Base-by-base conservation (phyloP, 1,140 invertebrate genomes). In the Cherax quadricarinatus region DNA sequence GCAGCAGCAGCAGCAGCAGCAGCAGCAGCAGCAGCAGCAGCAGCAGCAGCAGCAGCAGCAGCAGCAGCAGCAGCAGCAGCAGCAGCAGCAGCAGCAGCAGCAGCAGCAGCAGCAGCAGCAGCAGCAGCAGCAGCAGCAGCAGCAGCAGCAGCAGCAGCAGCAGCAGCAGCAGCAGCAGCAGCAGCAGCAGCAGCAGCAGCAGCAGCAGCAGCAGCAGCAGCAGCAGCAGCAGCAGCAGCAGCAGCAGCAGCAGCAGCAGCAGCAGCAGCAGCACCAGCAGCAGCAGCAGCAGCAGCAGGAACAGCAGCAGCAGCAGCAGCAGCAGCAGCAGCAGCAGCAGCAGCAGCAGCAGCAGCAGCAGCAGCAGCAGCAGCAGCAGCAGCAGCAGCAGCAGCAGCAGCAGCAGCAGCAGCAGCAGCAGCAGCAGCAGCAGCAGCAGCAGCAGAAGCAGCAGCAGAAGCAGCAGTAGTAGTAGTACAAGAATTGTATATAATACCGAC, bases 201-300 rank as follows among this genome's bases (percentile, higher is more conserved):
- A 70, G 66, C n/a, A 70, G 66, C n/a, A 70, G 66, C n/a, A 70
- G 66, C n/a, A 70, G 66, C n/a, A 70, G 66, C n/a, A 70, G 66
- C n/a, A 70, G 66, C n/a, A 70, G 66, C n/a, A 70, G 66, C n/a
- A 70, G 66, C n/a, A 70, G 66, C n/a, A 70, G 66, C n/a, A 70
- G 66, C n/a, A 70, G 66, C n/a, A 70, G 66, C n/a, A 70, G 66
- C n/a, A 70, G 12, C 12, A 70, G 66, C n/a, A 70, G 66, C n/a
- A 70, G 66, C 66, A 70, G 66, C 66, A 70, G 66, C 66, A 70
- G 66, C 66, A 70, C n/a, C n/a, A n/a, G n/a, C n/a, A n/a, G n/a
- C n/a, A n/a, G n/a, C n/a, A n/a, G n/a, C n/a, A n/a, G n/a, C n/a
- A n/a, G n/a, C n/a, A n/a, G n/a, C n/a, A n/a, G n/a, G n/a, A n/a